Base-by-base conservation (phyloP, 1,140 invertebrate species). In the Cydia strobilella region DNA sequence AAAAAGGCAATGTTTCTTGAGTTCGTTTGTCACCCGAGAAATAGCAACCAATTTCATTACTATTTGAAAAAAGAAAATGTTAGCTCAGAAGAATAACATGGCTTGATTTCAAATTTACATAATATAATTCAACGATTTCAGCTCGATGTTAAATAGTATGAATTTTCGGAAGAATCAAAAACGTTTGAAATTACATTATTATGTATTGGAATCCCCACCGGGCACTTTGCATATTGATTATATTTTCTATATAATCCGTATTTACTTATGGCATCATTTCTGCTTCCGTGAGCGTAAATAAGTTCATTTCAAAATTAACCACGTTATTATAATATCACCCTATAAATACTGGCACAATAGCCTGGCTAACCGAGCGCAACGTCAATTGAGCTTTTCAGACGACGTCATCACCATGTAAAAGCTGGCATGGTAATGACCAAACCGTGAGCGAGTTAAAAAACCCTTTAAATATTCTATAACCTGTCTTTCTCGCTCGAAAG, bases 1-100 rank as follows among this genome's bases (percentile, higher is more conserved):
- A 54, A 54, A 54, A 54, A 18, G 35, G 35, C 51, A 59, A 23
- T 59, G 54, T 59, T 20, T 59, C 18, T 23, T 59, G 54, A 59
- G 54, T 23, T 23, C 15, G 18, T 59, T 59, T 23, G 20, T 59
- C 54, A 23, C 54, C 20, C 54, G 54, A 59, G 20, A 59, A 18
- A 59, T 23, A 23, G 18, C 20, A 10, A 20, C 18, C 18, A 23
- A 23, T 59, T 59, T 59, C 54, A 59, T 59, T 59, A 59, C 54
- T 59, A 59, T 59, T 12, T 18, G 18, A 9, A 12, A 23, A 59
- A 23, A 18, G 6, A 59, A 59, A 59, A 23, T 59, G 54, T 15
- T 18, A 15, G n/a, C n/a, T 45, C 5, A 18, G n/a, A 51, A 51
- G n/a, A 51, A 18, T 51, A 51, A 51, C 2, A n/a, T 13, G 0